Conservation (phyloP, 1,140 invertebrate genomes). For the Drosophila kohkoa region DNA sequence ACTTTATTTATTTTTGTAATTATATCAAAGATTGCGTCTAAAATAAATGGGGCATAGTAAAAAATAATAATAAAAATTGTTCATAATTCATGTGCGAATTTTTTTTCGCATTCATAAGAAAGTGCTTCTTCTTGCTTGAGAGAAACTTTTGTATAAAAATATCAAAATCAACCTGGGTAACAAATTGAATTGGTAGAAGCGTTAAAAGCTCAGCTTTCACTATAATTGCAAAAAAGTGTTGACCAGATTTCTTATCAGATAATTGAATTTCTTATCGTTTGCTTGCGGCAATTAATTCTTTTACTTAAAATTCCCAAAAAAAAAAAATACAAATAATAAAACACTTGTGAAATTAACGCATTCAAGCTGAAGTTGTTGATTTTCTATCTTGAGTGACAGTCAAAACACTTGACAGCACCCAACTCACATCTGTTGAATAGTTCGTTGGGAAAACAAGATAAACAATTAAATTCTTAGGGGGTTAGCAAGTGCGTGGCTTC, state of each 20-base stretch:
- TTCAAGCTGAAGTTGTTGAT: slow-evolving; percentile 19
- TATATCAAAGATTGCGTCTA: not conserved
- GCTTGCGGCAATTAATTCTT: no score
- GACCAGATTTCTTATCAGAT: not conserved
- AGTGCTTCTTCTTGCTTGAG: not conserved
- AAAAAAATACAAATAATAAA: not conserved
- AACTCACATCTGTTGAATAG: not conserved
- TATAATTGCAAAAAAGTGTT: not conserved
- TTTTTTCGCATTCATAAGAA: not conserved
- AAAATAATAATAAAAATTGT: not conserved
- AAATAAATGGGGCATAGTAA: not conserved
- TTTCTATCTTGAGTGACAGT: slow-evolving; percentile 5
- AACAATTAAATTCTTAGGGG: not conserved
- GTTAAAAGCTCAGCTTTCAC: not conserved
- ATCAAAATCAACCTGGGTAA: not conserved
- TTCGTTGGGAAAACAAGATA: not conserved
- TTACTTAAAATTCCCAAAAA: not conserved
- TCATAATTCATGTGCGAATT: not conserved
- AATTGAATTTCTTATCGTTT: not conserved
- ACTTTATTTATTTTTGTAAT: no score
- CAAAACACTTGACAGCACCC: slow-evolving; percentile 12
- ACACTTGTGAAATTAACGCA: slow-evolving; percentile 1
- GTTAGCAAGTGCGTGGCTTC: not conserved
- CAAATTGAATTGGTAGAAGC: not conserved
- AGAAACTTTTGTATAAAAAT: not conserved